These are phyloP conservation scores for Torymus auratus DNA, from an alignment of 2,888 invertebrate species.

Conservation along the genomic window DNA sequence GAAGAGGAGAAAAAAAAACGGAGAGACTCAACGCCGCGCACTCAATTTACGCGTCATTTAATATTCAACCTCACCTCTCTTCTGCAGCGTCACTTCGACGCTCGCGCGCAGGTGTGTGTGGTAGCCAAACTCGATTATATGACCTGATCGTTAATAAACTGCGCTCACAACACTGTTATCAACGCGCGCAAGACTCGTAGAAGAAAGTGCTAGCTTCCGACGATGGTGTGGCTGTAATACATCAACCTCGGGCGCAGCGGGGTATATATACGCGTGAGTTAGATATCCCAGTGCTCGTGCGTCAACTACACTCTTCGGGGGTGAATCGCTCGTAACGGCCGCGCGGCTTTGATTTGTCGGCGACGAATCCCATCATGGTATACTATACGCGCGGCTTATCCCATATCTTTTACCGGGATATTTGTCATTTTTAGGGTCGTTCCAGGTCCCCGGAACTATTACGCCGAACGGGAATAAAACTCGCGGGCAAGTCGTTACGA, in stretches of 20 bases:
- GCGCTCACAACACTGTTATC: too few species aligned
- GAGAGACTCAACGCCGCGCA: neutral
- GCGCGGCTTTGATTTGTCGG: constrained; percentile 35
- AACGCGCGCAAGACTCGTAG: too few species aligned
- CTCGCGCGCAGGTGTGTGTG: neutral
- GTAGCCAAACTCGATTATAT: too few species aligned
- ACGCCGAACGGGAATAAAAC: constrained; percentile 3
- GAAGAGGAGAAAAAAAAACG: too few species aligned
- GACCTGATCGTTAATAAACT: too few species aligned
- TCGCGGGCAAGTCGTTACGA: neutral
- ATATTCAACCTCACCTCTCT: neutral
- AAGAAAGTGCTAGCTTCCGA: too few species aligned
- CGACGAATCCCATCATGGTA: constrained; percentile 31
- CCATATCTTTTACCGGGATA: constrained; percentile 3
- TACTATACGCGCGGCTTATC: neutral
- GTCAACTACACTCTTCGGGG: too few species aligned
- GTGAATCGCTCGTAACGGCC: neutral
- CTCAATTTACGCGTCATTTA: neutral
- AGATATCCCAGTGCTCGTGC: too few species aligned
- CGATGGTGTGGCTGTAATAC: too few species aligned
- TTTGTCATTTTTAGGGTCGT: constrained; percentile 51
- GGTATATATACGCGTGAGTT: too few species aligned
- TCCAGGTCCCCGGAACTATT: constrained; percentile 6
- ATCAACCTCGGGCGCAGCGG: too few species aligned
- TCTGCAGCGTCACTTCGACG: constrained; percentile 11